phyloP scores from a whole-genome alignment of 2,888 invertebrate genomes.

The Papilio elwesi region DNA sequence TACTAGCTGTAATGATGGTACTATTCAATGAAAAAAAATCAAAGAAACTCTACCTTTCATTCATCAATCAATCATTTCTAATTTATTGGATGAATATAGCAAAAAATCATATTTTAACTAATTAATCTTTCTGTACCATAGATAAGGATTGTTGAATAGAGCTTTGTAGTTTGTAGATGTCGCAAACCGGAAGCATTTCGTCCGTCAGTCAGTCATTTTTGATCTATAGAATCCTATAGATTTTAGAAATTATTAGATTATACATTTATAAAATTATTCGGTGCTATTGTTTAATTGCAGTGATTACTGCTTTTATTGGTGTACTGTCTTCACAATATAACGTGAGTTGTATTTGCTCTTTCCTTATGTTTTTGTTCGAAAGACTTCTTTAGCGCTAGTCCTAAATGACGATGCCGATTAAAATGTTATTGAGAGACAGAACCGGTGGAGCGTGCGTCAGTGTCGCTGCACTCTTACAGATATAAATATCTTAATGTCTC shows the following conservation, averaged over 20 bases:
- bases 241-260: constrained; percentile 43
- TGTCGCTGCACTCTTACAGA: constrained; percentile 50
- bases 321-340: constrained; percentile 41
- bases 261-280: constrained; percentile 49
- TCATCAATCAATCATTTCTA: too few species aligned
- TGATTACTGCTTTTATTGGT: constrained; percentile 46
- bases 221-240: constrained; percentile 64
- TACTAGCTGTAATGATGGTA: too few species aligned
- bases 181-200: constrained; percentile 62
- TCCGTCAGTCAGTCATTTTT: constrained; percentile 74
- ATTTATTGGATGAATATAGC: too few species aligned
- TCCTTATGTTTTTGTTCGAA: constrained; percentile 29
- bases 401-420: constrained; percentile 68
- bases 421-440: constrained; percentile 54
- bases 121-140: constrained; percentile 28
- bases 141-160: constrained; percentile 45
- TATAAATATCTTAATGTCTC: constrained; percentile 54
- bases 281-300: constrained; percentile 45
- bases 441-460: constrained; percentile 51
- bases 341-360: constrained; percentile 45
- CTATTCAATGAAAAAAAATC: too few species aligned
- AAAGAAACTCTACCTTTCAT: too few species aligned
- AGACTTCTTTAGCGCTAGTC: constrained; percentile 45
- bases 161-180: constrained; percentile 32
- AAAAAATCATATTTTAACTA: too few species aligned